Conservation (phyloP, 2,113 vertebrate species). For the Panurus biarmicus region DNA sequence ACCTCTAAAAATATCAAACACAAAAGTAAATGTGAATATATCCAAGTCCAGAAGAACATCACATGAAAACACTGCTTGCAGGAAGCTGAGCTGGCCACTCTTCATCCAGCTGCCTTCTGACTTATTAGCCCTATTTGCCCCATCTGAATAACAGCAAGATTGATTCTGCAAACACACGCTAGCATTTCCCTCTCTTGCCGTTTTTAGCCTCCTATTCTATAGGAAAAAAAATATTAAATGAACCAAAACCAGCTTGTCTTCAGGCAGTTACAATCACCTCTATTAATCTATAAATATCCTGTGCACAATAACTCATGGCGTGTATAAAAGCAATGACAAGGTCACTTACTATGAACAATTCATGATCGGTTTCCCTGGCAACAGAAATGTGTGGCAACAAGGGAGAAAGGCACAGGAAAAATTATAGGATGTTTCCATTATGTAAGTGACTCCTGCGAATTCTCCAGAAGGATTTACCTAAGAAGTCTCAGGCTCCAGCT, state of each 20-base stretch:
- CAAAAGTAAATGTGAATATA: neutral
- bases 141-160: neutral
- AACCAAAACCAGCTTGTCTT: constrained; percentile 34
- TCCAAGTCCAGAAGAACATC: neutral
- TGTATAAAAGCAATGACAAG: constrained; percentile 65
- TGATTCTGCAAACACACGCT: neutral
- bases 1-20: neutral
- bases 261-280: constrained; percentile 43
- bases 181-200: neutral
- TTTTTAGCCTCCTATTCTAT: neutral
- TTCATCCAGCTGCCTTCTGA: neutral
- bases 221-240: neutral
- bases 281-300: constrained; percentile 65
- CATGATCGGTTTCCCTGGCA: constrained; percentile 66
- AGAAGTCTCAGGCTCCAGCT: neutral
- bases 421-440: constrained; percentile 28
- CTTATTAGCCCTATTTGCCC: neutral
- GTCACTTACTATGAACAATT: constrained; percentile 65
- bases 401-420: constrained; percentile 40
- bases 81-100: neutral
- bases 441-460: neutral
- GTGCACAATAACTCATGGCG: constrained; percentile 43
- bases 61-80: neutral
- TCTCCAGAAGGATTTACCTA: neutral
- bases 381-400: constrained; percentile 48